Evolutionary conservation across 2,113 vertebrate genomes (phyloP).

Genomic region (Sclerurus mexicanus): DNA sequence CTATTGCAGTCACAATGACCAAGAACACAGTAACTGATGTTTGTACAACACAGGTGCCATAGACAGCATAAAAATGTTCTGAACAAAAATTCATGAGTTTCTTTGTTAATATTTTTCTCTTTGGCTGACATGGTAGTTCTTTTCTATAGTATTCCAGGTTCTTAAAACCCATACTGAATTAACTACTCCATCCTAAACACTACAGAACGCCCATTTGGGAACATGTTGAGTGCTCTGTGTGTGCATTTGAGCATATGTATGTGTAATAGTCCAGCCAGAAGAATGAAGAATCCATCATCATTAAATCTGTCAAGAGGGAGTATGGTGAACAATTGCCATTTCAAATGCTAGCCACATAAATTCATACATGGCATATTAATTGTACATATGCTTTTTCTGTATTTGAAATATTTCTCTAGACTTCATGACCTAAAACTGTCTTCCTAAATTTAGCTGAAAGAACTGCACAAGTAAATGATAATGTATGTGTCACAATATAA

Average conservation of each 20-base stretch:
- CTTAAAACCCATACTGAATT: neutral
- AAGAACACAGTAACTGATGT: too few species aligned
- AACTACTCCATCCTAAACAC: neutral
- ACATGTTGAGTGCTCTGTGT: neutral
- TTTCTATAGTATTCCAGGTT: neutral
- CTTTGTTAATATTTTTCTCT: neutral
- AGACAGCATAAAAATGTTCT: neutral
- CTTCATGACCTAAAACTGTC: slow-evolving; percentile 56
- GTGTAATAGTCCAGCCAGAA: neutral
- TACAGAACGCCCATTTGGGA: neutral
- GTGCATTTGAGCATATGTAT: accelerated
- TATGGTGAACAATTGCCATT: neutral
- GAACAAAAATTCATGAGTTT: neutral
- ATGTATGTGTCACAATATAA: neutral
- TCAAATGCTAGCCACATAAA: neutral
- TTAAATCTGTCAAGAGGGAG: neutral
- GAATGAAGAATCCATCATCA: neutral
- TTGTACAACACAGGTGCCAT: accelerated
- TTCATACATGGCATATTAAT: neutral
- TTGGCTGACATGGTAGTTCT: neutral
- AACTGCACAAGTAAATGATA: slow-evolving; percentile 26
- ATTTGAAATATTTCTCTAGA: slow-evolving; percentile 21
- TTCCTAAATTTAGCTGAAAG: slow-evolving; percentile 58
- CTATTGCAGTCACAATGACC: neutral
- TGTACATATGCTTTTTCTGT: neutral